A percentile compares a stretch with the other conserved stretches of the same genome.
phyloP scores from a whole-genome alignment of 2,888 invertebrate genomes.

The Zaprionus obscuricornis region DNA sequence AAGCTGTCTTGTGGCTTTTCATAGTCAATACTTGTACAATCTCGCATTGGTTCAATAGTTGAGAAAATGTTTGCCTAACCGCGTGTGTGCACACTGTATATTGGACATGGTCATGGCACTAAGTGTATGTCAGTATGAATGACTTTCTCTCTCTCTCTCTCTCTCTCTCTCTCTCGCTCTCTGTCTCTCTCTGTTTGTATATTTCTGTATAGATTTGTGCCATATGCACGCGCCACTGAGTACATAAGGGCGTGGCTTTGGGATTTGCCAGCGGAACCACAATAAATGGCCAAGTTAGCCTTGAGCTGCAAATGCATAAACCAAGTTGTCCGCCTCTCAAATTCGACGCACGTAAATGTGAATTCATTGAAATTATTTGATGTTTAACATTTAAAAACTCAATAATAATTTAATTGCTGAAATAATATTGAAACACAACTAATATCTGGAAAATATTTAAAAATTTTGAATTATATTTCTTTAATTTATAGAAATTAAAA shows the following conservation, averaged over 20 bases:
- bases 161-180: too few relatives aligned
- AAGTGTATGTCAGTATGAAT: too few relatives aligned
- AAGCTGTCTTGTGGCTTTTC: constrained; percentile 31
- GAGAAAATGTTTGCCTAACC: constrained; percentile 76
- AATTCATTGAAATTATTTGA: too few relatives aligned
- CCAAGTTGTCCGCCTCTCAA: constrained; percentile 1
- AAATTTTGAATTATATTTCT: too few relatives aligned
- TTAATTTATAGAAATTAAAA: too few relatives aligned
- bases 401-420: too few relatives aligned
- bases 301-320: constrained; percentile 26
- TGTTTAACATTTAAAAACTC: too few relatives aligned
- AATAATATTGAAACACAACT: too few relatives aligned
- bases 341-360: too few relatives aligned
- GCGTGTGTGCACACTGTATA: constrained; percentile 61
- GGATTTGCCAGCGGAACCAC: constrained; percentile 31
- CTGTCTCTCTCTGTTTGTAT: not conserved
- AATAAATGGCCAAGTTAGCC: constrained; percentile 36
- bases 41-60: constrained; percentile 74
- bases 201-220: constrained; percentile 44
- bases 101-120: constrained; percentile 49
- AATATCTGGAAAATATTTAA: too few relatives aligned
- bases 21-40: constrained; percentile 73
- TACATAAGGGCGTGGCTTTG: constrained; percentile 28
- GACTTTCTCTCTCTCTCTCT: too few relatives aligned
- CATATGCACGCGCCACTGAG: constrained; percentile 55